Conservation (phyloP, 2,888 invertebrate genomes). For the Sphaerophoria taeniata region DNA sequence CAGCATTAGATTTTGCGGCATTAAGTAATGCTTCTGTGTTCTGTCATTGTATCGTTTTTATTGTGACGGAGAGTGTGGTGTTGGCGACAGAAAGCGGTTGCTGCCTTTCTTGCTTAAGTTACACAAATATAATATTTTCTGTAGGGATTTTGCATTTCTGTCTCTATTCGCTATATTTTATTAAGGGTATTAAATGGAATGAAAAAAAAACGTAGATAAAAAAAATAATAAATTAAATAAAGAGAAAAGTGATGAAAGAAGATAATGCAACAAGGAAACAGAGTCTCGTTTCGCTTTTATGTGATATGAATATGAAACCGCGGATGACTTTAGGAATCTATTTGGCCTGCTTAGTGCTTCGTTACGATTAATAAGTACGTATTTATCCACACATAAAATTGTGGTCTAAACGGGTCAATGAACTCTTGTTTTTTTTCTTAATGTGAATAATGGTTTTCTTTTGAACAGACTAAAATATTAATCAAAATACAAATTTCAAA, state of each 20-base stretch:
- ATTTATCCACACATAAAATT: neutral
- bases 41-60: slow-evolving; percentile 37
- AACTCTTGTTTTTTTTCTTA: neutral
- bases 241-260: neutral
- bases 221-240: neutral
- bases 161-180: slow-evolving; percentile 17
- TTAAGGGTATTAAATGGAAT: slow-evolving; percentile 26
- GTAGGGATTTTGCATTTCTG: slow-evolving; percentile 24
- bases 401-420: neutral
- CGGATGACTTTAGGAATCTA: slow-evolving; percentile 9
- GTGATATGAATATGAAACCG: slow-evolving; percentile 43
- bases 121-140: slow-evolving; percentile 28
- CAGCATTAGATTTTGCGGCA: slow-evolving; percentile 48
- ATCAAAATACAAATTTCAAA: too few species aligned
- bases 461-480: neutral
- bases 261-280: slow-evolving; percentile 51
- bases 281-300: slow-evolving; percentile 41
- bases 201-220: neutral
- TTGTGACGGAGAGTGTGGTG: slow-evolving; percentile 29
- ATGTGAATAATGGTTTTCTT: neutral
- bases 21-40: slow-evolving; percentile 37
- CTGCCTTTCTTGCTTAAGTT: slow-evolving; percentile 48
- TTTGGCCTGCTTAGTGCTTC: slow-evolving; percentile 2
- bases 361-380: neutral
- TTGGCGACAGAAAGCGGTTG: slow-evolving; percentile 37